These are phyloP conservation scores for Drosophila equinoxialis DNA, from an alignment of 1,140 invertebrate genomes.

Conservation along the genomic window DNA sequence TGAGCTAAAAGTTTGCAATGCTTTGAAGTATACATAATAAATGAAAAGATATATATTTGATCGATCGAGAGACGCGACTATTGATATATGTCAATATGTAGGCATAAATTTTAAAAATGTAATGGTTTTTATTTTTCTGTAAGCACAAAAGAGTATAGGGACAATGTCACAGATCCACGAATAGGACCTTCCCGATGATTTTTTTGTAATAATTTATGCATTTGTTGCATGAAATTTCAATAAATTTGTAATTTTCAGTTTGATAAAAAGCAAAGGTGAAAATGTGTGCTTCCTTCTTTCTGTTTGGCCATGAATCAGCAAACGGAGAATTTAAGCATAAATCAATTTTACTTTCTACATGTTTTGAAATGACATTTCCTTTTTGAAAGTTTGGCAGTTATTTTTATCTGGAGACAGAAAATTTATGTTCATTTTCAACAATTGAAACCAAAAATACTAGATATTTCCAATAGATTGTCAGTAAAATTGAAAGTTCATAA, in stretches of 20 bases:
- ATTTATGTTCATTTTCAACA: constrained; percentile 27
- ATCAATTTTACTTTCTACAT: constrained; percentile 63
- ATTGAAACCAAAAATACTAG: constrained; percentile 18
- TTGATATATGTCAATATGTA: constrained; percentile 5
- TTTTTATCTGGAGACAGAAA: constrained; percentile 36
- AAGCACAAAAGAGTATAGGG: constrained; percentile 15
- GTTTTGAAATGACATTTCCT: constrained; percentile 57
- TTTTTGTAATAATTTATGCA: constrained; percentile 54
- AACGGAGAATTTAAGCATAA: constrained; percentile 63
- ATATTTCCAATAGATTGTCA: background rate
- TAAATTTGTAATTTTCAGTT: constrained; percentile 5
- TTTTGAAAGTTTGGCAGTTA: constrained; percentile 26
- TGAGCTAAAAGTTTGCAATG: background rate
- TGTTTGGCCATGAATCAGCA: background rate
- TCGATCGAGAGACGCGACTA: background rate
- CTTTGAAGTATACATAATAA: background rate
- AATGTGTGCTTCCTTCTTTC: background rate
- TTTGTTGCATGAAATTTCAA: constrained; percentile 64
- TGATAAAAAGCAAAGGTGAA: constrained; percentile 1
- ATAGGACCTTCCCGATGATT: background rate
- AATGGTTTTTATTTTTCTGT: too few relatives aligned
- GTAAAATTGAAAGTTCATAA: too few relatives aligned
- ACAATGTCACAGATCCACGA: background rate
- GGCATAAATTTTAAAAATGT: too few relatives aligned
- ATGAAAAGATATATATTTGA: constrained; percentile 17